Base-by-base conservation (phyloP, 2,888 invertebrate species). In the Charanyca ferruginea region DNA sequence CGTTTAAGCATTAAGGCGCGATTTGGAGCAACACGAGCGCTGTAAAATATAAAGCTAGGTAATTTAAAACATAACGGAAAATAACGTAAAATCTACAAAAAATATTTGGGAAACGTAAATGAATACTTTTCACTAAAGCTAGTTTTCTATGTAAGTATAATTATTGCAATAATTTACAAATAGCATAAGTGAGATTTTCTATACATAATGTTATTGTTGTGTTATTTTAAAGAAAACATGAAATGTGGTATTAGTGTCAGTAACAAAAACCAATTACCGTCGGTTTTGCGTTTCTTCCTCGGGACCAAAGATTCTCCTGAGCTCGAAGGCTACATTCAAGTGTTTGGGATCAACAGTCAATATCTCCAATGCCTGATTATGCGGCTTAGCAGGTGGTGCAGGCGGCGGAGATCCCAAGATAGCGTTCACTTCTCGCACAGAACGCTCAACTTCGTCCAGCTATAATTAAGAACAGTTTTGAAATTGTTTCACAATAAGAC, bases 401-500 rank as follows among this genome's bases (percentile, higher is more conserved):
- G 77, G 63, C 3, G 80, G 69, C 0, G 88, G 90, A 3, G 79
- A 57, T 0, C 93, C 92, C 6, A 93, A 78, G 1, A 91, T 8
- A 0, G 84, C 87, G 42, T 93, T 93, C 0, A 93, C 89, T 68
- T 93, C 91, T 44, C 72, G 67, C 0, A 93, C 38, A 0, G 87
- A 87, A 18, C 83, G 83, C 13, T 91, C 93, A 0, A 93, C 86
- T 62, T 94, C 93, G 49, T 93, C 92, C 66, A 87, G 8, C 91
- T 93, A 68, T 35, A 85, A 83, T 16, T 7, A 38, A 45, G 9
- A 51, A 2, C 2, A 5, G 1, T 20, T 23, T 18, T 35, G n/a
- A n/a, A n/a, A n/a, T n/a, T n/a, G n/a, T n/a, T 20, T 25, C 13
- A 28, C 28, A 6, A 28, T 6, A 32, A 1, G 32, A 3, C 32